Percentiles rank a stretch among this genome's conserved stretches.
These are phyloP conservation scores for Sebastiscus tertius DNA, from an alignment of 2,797 vertebrate species.

Conservation along the genomic window DNA sequence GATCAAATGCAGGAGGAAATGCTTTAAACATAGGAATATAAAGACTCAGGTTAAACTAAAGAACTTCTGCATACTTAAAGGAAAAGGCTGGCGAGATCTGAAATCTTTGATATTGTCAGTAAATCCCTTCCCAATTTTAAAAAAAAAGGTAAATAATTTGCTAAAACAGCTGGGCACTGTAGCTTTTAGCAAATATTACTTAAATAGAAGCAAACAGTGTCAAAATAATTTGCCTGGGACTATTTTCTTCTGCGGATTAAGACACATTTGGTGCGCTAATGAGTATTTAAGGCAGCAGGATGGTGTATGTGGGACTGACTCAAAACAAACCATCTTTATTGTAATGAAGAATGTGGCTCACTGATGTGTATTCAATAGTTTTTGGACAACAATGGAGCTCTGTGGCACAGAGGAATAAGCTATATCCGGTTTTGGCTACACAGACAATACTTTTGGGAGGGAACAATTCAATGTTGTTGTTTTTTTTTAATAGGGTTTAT, in stretches of 20 bases:
- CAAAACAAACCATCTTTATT: background rate
- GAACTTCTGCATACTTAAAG: background rate
- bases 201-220: background rate
- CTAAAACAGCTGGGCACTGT: background rate
- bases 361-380: background rate
- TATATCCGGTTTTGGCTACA: background rate
- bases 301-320: background rate
- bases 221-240: background rate
- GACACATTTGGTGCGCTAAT: background rate
- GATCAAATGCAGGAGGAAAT: background rate
- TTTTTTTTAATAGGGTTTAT: background rate
- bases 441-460: background rate
- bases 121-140: background rate
- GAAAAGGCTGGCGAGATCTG: background rate
- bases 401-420: background rate
- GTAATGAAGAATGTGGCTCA: background rate
- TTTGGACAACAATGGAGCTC: background rate
- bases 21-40: background rate
- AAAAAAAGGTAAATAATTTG: background rate
- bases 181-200: background rate
- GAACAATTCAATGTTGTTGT: fast-evolving
- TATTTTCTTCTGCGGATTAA: background rate
- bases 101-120: background rate
- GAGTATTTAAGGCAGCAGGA: background rate
- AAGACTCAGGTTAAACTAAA: background rate